Evolutionary conservation across 2,113 vertebrate species (phyloP).

Genomic region (Onychostruthus taczanowskii): DNA sequence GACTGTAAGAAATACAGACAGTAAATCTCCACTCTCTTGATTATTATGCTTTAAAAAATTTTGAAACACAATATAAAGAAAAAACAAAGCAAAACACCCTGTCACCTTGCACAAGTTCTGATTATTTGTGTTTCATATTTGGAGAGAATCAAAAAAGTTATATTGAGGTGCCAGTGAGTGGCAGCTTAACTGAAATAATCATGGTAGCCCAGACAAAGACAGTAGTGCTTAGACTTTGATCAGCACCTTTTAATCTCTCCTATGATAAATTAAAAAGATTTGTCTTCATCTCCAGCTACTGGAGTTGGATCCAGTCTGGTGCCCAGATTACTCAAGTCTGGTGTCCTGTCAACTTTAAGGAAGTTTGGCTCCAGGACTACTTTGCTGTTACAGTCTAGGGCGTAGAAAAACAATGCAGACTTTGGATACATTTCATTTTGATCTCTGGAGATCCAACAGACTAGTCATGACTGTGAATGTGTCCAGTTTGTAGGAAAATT

Average conservation of each 20-base stretch:
- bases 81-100: no score
- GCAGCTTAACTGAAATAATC: background rate
- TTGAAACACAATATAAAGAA: background rate
- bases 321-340: constrained; percentile 49
- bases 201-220: background rate
- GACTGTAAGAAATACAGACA: background rate
- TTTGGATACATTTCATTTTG: constrained; percentile 25
- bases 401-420: background rate
- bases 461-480: constrained; percentile 8
- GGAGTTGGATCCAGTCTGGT: constrained; percentile 38
- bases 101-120: background rate
- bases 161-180: background rate
- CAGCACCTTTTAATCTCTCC: constrained; percentile 34
- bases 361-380: constrained; percentile 33
- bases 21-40: background rate
- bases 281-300: background rate
- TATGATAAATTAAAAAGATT: constrained; percentile 13
- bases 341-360: constrained; percentile 26
- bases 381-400: background rate
- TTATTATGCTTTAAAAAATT: background rate
- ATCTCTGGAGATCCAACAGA: constrained; percentile 40
- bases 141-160: background rate
- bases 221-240: background rate
- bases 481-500: constrained; percentile 29
- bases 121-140: background rate